These are phyloP conservation scores for Takifugu flavidus DNA, from an alignment of 2,113 vertebrate genomes.

Conservation along the genomic window DNA sequence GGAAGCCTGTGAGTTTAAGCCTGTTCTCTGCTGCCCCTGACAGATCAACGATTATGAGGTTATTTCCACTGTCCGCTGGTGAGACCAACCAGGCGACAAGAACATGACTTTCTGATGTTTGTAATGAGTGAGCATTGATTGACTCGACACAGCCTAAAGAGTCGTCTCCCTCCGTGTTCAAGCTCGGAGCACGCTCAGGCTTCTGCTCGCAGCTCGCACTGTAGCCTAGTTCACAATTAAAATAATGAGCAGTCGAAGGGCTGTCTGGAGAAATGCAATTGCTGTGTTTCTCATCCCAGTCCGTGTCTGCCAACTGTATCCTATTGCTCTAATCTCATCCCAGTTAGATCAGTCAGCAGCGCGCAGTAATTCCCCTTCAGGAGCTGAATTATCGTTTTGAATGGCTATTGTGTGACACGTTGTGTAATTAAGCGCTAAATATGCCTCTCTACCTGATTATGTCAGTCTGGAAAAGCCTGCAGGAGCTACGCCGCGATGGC, in stretches of 20 bases:
- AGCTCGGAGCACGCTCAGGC: constrained; percentile 42
- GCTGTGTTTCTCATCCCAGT: constrained; percentile 50
- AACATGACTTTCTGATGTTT: constrained; percentile 80
- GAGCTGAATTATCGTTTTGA: constrained; percentile 72
- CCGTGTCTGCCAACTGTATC: constrained; percentile 67
- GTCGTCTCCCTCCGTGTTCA: constrained; percentile 47
- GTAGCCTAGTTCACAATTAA: constrained; percentile 60
- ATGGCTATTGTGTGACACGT: constrained; percentile 72
- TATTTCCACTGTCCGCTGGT: constrained; percentile 75
- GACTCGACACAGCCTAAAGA: constrained; percentile 71
- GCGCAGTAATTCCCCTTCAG: constrained; percentile 71
- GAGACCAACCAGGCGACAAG: constrained; percentile 77
- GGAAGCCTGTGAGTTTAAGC: constrained; percentile 51
- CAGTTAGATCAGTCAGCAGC: constrained; percentile 69
- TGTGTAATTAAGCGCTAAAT: constrained; percentile 78
- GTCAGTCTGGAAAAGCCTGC: constrained; percentile 57
- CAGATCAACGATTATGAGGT: constrained; percentile 78
- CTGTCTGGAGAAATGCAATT: constrained; percentile 54
- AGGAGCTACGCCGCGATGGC: constrained; percentile 15
- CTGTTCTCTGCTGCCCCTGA: constrained; percentile 62
- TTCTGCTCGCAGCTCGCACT: constrained; percentile 36
- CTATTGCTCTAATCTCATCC: constrained; percentile 55
- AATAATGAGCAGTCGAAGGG: constrained; percentile 64
- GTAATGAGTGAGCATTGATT: constrained; percentile 82
- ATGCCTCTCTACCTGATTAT: constrained; percentile 71